Conservation (phyloP, 2,888 invertebrate species). For the Drosophila colorata region DNA sequence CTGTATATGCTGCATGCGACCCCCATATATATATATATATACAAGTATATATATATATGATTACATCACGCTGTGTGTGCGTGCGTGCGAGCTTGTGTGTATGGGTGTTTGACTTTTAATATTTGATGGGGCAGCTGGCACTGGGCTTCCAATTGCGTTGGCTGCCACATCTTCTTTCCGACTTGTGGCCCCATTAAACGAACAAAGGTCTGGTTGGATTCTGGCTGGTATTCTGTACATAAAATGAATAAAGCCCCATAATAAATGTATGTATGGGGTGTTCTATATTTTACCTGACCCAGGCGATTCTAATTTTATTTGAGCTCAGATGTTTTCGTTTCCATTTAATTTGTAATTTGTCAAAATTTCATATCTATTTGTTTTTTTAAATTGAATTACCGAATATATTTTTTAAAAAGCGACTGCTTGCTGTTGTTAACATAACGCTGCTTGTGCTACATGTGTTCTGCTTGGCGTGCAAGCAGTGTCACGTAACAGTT, state of each 20-base stretch:
- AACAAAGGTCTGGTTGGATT: constrained; percentile 15
- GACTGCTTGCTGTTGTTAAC: constrained; percentile 19
- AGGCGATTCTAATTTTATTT: constrained; percentile 19
- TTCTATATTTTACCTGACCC: too few relatives aligned
- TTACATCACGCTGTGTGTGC: constrained; percentile 57
- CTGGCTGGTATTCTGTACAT: constrained; percentile 11
- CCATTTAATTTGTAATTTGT: constrained; percentile 12
- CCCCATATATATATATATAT: constrained; percentile 17
- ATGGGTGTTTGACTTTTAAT: constrained; percentile 61
- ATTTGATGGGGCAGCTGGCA: constrained; percentile 72
- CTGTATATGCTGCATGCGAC: constrained; percentile 31
- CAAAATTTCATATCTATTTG: background rate
- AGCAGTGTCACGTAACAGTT: constrained; percentile 1
- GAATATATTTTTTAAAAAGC: background rate
- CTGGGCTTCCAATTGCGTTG: constrained; percentile 49
- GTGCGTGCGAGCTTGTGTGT: constrained; percentile 4
- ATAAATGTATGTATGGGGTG: constrained; percentile 16
- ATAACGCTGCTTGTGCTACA: constrained; percentile 12
- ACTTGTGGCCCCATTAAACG: constrained; percentile 27
- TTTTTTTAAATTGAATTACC: background rate
- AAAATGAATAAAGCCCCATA: constrained; percentile 30
- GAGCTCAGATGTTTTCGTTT: constrained; percentile 20
- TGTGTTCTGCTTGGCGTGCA: background rate
- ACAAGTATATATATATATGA: constrained; percentile 22
- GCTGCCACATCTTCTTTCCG: constrained; percentile 10